Base-by-base conservation (phyloP, 2,797 vertebrate genomes). In the Telmatherina bonti region DNA sequence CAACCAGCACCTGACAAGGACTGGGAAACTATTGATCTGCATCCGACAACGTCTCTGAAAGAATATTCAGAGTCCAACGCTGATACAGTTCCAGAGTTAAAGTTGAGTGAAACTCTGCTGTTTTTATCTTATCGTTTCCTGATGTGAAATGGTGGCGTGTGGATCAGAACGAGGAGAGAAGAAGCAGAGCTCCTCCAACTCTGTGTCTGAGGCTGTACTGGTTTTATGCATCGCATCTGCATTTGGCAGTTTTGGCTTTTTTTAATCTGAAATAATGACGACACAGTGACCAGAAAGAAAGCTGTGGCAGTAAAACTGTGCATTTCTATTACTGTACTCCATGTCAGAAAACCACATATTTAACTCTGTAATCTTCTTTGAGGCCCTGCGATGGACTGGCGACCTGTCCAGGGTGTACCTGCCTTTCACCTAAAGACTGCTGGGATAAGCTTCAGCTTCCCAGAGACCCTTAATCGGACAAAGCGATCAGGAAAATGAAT, bases 171-270 rank as follows among this genome's bases (percentile, higher is more conserved):
- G n/a, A 47, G 45, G n/a, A 9, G 45, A 47, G 7, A 47, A 47
- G 9, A n/a, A 41, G 16, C 12, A 41, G 5, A 16, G 13, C 15
- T 8, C 43, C 22, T 10, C 47, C 12, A 27, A 10, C 35, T 62
- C 22, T 4, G 2, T 35, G 9, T 49, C 35, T 36, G 30, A 16
- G 0, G 49, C 15, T 52, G 8, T 30, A 27, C 1, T 15, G 9
- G 15, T 51, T 20, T 15, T 36, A 9, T 13, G 15, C n/a, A 51
- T 10, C 45, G 0, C n/a, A 5, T 62, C 30, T 51, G 45, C 26
- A 2, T 31, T 30, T 26, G 24, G 7, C 3, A 22, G 0, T 33
- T 51, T 11, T 0, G 9, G 35, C 9, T 63, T 27, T 35, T 7
- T 51, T 16, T 11, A 1, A 7, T 26, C 15, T 41, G 10, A 38